A percentile compares a stretch with the other conserved stretches of the same genome.
Evolutionary conservation across 2,797 vertebrate species (phyloP).

Genomic region (Sus cebifrons): DNA sequence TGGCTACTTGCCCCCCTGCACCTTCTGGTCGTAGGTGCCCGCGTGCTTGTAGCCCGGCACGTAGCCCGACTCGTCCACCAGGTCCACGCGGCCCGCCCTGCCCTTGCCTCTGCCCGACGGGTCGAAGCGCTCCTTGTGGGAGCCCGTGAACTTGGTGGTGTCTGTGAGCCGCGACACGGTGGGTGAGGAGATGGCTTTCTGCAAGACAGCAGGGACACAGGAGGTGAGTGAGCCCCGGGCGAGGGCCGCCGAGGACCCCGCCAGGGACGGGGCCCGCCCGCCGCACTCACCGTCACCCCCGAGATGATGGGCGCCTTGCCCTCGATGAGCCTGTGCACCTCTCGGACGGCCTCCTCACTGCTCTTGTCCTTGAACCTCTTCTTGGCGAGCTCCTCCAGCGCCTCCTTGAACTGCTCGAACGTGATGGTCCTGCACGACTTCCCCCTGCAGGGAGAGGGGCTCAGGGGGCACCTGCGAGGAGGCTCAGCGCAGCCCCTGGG

Average conservation of each 20-base stretch:
- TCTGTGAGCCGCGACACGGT: slow-evolving; percentile 96
- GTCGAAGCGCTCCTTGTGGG: slow-evolving; percentile 98
- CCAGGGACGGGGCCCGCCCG: rapidly evolving
- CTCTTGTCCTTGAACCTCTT: slow-evolving; percentile 96
- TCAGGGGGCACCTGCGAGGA: background rate
- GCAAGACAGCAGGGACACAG: slow-evolving; percentile 18
- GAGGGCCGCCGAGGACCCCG: background rate
- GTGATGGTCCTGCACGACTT: slow-evolving; percentile 96
- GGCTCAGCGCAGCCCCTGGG: background rate
- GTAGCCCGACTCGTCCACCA: slow-evolving; percentile 96
- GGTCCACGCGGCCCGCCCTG: slow-evolving; percentile 96
- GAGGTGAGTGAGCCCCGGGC: background rate
- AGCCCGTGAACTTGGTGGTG: slow-evolving; percentile 97
- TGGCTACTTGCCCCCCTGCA: slow-evolving; percentile 92
- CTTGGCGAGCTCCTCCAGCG: slow-evolving; percentile 95
- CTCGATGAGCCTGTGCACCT: slow-evolving; percentile 96
- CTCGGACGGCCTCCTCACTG: slow-evolving; percentile 94
- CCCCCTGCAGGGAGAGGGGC: slow-evolving; percentile 90
- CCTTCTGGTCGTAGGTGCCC: slow-evolving; percentile 97
- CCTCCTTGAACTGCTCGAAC: slow-evolving; percentile 96
- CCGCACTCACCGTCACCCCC: slow-evolving; percentile 93
- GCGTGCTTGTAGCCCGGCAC: slow-evolving; percentile 98
- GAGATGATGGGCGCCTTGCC: slow-evolving; percentile 95
- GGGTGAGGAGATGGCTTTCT: slow-evolving; percentile 94
- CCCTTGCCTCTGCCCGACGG: slow-evolving; percentile 96